Percentiles rank a stretch among this genome's conserved stretches.
These are phyloP conservation scores for Pseudorhiza aurosa DNA, from an alignment of 30 jellyfish, hydroid and myxozoan species.

Conservation along the genomic window DNA sequence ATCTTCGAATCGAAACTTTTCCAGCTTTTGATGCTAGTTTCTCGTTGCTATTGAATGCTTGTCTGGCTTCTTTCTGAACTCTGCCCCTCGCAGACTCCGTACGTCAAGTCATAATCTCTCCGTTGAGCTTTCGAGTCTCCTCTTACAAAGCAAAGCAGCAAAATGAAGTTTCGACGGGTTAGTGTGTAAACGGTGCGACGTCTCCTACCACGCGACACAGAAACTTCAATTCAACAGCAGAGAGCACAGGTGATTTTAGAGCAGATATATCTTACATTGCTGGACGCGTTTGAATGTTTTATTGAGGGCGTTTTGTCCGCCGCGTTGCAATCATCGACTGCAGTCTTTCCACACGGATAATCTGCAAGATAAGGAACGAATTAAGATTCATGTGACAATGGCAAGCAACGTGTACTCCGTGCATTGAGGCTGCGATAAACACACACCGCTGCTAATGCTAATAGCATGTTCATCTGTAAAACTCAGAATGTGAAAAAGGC, in stretches of 20 bases:
- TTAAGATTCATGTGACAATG: neutral
- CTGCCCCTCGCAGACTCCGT: neutral
- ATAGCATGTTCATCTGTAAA: no score
- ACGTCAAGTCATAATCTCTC: neutral
- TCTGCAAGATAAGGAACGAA: constrained; percentile 13
- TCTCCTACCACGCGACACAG: neutral
- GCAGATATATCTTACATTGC: no score
- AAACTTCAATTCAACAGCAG: neutral
- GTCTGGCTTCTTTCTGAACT: neutral
- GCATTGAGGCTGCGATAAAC: neutral
- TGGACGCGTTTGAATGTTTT: neutral
- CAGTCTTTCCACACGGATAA: constrained; percentile 32
- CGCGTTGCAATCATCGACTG: neutral
- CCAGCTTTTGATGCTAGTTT: no score
- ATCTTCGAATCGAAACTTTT: no score
- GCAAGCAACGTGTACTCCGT: constrained; percentile 29
- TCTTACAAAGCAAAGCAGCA: neutral
- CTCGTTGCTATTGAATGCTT: no score
- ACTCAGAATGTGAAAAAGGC: no score
- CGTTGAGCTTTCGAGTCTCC: neutral
- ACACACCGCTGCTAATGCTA: neutral
- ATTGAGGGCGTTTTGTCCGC: neutral
- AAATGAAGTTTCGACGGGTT: neutral
- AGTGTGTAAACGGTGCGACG: neutral
- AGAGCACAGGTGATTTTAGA: neutral